Base-by-base conservation (phyloP, 2,113 vertebrate genomes). In the Trinectes maculatus region DNA sequence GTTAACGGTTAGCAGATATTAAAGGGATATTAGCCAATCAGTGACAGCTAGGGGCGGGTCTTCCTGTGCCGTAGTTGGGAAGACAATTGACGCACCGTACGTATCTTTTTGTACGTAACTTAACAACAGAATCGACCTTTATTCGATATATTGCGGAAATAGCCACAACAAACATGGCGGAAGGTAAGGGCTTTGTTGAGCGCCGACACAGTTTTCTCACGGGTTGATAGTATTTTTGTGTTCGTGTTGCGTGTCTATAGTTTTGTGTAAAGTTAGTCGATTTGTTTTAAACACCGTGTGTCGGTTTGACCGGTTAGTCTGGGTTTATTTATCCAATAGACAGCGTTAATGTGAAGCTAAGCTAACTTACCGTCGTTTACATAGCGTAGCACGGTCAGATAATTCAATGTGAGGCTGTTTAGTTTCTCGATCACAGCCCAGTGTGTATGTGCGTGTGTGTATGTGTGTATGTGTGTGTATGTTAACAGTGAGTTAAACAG, bases 101-200 rank as follows among this genome's bases (percentile, higher is more conserved):
- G 29, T 3, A 11, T 52, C 49, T 31, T 52, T 54, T 12, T 7
- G 2, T 34, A 28, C 74, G 71, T 65, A 34, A 0, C 11, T 3
- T 8, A 3, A 1, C 4, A 37, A 0, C 7, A 31, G 52, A 55
- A 40, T 28, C 3, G n/a, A 39, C 67, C 51, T 74, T 37, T 55
- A 29, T 3, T 11, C 6, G 54, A 55, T 3, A 6, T 43, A 24
- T 37, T 51, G 54, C 86, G 86, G 84, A 75, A 64, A 69, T 40
- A 73, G 67, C 71, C 85, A 92, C 85, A 93, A 93, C 92, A 93
- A 93, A 93, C 85, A 94, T 94, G 93, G 91, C 93, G 64, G 93
- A 94, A 69, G 93, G 93, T 93, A 31, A 87, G 93, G 89, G 15
- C 5, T 77, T 55, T 77, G 77, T 82, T 55, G 2, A 43, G 2